Conservation (phyloP, 2,888 invertebrate genomes). For the Lithophane socia region DNA sequence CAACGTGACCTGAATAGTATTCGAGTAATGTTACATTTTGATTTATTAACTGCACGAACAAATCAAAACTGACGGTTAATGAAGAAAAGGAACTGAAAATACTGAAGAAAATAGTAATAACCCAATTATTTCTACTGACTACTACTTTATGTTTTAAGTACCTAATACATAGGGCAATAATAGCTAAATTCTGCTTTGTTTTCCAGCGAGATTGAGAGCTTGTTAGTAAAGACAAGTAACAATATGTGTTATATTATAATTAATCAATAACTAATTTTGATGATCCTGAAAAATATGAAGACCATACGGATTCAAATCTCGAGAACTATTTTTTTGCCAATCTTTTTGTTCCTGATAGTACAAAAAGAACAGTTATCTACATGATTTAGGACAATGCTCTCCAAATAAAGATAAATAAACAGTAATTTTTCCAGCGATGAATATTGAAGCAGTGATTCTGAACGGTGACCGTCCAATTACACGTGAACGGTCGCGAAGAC, state of each 20-base stretch:
- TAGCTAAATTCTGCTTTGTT: neutral
- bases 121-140: neutral
- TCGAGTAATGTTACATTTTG: too few species aligned
- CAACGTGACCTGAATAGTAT: neutral
- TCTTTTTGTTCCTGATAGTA: neutral
- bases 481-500: constrained; percentile 77
- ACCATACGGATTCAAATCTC: neutral
- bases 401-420: constrained; percentile 50
- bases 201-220: neutral
- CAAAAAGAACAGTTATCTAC: constrained; percentile 3
- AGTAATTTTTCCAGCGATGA: constrained; percentile 51
- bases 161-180: neutral
- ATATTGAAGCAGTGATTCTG: constrained; percentile 70
- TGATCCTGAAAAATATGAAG: constrained; percentile 1
- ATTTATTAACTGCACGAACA: too few species aligned
- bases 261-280: too few species aligned
- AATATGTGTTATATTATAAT: too few species aligned
- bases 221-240: neutral
- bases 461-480: constrained; percentile 79
- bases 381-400: constrained; percentile 3
- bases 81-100: too few species aligned
- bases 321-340: neutral
- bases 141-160: neutral
- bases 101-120: too few species aligned
- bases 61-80: too few species aligned